phyloP scores from a whole-genome alignment of 1,140 invertebrate genomes.

The Andricus grossulariae region DNA sequence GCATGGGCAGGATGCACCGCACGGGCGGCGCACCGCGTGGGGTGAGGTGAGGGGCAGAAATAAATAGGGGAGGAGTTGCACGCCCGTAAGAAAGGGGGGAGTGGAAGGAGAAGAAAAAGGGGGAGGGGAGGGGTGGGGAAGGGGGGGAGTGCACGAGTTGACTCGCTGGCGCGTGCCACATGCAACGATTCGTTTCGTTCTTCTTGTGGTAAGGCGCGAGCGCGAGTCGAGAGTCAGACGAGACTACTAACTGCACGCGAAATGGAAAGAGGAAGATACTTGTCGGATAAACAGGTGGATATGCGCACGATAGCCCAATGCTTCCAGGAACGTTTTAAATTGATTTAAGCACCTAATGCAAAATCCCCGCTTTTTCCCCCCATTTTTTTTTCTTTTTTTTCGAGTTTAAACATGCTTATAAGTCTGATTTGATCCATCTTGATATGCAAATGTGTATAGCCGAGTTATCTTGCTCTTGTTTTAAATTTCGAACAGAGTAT shows the following conservation, averaged over 20 bases:
- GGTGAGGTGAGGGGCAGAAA: constrained; percentile 39
- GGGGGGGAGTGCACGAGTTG: constrained; percentile 47
- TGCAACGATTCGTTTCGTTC: constrained; percentile 61
- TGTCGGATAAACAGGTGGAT: constrained; percentile 40
- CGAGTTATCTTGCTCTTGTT: too few species aligned
- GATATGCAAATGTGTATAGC: too few species aligned
- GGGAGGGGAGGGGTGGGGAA: constrained; percentile 29
- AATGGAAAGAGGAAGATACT: constrained; percentile 8
- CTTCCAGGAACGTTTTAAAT: constrained; percentile 17
- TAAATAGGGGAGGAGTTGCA: constrained; percentile 44
- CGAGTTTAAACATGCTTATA: too few species aligned
- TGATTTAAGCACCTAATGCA: constrained; percentile 2
- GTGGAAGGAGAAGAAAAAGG: constrained; percentile 18
- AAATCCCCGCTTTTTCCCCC: neutral
- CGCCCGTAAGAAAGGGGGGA: constrained; percentile 16
- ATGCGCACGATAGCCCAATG: neutral
- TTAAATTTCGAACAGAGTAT: too few species aligned
- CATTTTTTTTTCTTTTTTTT: too few species aligned
- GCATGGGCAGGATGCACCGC: constrained; percentile 12
- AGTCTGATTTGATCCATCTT: too few species aligned
- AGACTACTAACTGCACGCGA: neutral
- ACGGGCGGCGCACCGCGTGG: constrained; percentile 27
- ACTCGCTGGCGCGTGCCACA: constrained; percentile 69
- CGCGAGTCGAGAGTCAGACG: neutral
- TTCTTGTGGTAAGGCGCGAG: constrained; percentile 35